These are phyloP conservation scores for Hololepta plana DNA, from an alignment of 2,888 invertebrate species.

Conservation along the genomic window DNA sequence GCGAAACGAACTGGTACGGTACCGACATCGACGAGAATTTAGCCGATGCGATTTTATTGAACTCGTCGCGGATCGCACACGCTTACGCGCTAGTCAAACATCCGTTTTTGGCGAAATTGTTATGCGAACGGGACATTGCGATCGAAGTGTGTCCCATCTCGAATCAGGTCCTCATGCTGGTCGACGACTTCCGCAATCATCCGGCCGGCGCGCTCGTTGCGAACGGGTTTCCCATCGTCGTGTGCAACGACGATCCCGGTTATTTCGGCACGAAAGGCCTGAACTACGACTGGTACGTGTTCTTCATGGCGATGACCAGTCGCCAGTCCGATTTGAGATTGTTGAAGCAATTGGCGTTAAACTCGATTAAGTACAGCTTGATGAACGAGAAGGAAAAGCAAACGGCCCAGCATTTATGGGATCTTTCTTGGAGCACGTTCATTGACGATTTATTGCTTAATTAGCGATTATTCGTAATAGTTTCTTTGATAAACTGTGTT, in stretches of 20 bases:
- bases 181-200: conserved; percentile 58
- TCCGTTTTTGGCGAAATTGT: conserved; percentile 39
- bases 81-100: conserved; percentile 58
- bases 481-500: too few species aligned
- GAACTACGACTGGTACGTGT: conserved; percentile 61
- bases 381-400: conserved; percentile 35
- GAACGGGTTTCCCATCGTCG: conserved; percentile 47
- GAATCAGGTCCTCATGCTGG: conserved; percentile 49
- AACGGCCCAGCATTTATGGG: too few species aligned
- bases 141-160: conserved; percentile 65
- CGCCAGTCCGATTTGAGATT: conserved; percentile 44
- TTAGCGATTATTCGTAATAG: too few species aligned
- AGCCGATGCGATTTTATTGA: conserved; percentile 55
- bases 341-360: conserved; percentile 53
- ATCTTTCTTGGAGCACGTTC: too few species aligned
- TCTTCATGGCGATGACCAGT: conserved; percentile 57
- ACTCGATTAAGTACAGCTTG: conserved; percentile 54
- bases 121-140: conserved; percentile 40
- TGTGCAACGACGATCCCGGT: conserved; percentile 59
- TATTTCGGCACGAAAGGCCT: conserved; percentile 54
- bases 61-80: conserved; percentile 59
- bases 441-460: too few species aligned
- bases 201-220: conserved; percentile 46
- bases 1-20: conserved; percentile 63
- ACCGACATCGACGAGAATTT: conserved; percentile 48